These are phyloP conservation scores for Struthio camelus DNA, from an alignment of 2,113 vertebrate genomes.

Conservation along the genomic window DNA sequence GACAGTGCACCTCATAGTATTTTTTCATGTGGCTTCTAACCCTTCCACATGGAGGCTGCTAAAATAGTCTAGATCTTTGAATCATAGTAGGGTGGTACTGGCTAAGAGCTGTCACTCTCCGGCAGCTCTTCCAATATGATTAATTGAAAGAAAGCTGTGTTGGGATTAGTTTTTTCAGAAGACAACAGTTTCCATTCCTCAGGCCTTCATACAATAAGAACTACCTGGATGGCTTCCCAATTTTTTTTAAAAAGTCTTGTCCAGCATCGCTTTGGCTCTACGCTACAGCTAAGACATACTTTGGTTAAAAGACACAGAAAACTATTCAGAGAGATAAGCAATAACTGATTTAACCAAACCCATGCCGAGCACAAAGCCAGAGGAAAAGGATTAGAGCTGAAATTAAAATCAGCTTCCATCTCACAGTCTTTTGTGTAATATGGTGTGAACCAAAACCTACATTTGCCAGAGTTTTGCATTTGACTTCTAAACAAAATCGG, in stretches of 20 bases:
- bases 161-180: background rate
- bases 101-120: conserved; percentile 5
- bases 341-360: background rate
- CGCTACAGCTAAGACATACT: background rate
- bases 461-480: background rate
- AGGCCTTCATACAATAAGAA: background rate
- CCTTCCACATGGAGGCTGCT: conserved; percentile 23
- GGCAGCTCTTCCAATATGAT: background rate
- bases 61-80: conserved; percentile 27
- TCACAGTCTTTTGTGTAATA: background rate
- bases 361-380: background rate
- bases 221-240: background rate
- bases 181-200: background rate
- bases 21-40: conserved; percentile 28
- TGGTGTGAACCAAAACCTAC: background rate
- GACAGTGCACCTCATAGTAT: background rate
- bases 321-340: background rate
- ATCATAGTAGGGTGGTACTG: background rate
- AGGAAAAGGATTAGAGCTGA: background rate
- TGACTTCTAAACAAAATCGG: background rate
- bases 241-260: conserved; percentile 14
- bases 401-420: conserved; percentile 9
- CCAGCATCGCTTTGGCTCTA: background rate
- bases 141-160: background rate
- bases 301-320: background rate